Percentiles rank a stretch among this genome's conserved stretches.
Conservation (phyloP, 2,888 invertebrate genomes). For the Vesta saturnalis region DNA sequence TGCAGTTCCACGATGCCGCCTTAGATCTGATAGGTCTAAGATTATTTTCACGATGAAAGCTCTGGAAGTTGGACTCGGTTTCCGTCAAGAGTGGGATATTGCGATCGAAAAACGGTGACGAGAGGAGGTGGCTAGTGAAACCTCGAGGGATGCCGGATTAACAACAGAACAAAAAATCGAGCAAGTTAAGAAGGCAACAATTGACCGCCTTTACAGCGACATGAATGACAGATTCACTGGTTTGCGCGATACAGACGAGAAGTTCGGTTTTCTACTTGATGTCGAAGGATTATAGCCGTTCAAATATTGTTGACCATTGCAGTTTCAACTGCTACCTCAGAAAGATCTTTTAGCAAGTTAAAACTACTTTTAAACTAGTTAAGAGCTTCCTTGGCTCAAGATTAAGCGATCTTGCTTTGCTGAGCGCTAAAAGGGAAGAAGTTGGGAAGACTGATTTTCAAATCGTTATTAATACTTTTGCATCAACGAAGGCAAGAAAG, state of each 20-base stretch:
- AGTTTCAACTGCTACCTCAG: too few relatives aligned
- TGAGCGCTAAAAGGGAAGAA: background rate
- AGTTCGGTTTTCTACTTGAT: background rate
- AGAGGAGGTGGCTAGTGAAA: too few relatives aligned
- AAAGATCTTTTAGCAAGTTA: too few relatives aligned
- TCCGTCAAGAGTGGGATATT: background rate
- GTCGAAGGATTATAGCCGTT: background rate
- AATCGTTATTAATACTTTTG: background rate
- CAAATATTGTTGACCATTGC: background rate
- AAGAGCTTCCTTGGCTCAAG: background rate
- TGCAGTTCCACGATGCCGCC: background rate
- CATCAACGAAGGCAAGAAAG: background rate
- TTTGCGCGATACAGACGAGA: background rate
- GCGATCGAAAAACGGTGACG: too few relatives aligned
- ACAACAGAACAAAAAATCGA: background rate
- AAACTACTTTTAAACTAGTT: background rate
- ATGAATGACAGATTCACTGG: too few relatives aligned
- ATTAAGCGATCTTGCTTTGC: constrained; percentile 1
- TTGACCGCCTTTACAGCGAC: background rate
- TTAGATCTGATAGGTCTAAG: too few relatives aligned
- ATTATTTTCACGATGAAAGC: background rate
- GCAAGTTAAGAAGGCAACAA: background rate
- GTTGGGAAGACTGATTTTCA: background rate
- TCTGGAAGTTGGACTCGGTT: background rate
- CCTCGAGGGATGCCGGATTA: background rate